Evolutionary conservation across 2,888 invertebrate species (phyloP), one percentile per base, ranked within the genome.

Genomic region (Caradrina clavipalpis): DNA sequence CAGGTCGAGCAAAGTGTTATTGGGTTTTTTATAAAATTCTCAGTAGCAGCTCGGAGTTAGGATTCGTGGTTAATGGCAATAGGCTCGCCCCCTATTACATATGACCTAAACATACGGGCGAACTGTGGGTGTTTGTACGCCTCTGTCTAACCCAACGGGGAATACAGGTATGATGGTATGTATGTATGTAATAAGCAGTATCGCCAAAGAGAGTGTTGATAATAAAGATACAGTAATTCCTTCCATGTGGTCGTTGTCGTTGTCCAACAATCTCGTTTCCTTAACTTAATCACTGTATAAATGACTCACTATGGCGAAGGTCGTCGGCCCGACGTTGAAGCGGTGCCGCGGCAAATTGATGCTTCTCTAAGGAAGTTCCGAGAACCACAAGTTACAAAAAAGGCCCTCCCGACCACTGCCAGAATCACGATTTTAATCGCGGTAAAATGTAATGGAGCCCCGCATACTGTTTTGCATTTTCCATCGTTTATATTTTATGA

Each of bases 361-460:
- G 86, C 82, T 86, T 87, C 87, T 87, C 86, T 85, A 87, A 88
- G 89, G 89, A 90, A 89, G 87, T 90, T 90, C 88, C 77, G 79
- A 89, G 90, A 91, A 90, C 81, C 86, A 81, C 84, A 83, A 84
- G 77, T 75, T 78, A 84, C 80, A 87, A 90, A 89, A 88, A 89
- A 87, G 67, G 60, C 81, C 78, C 82, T 79, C 76, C 83, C 83
- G 77, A 81, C 82, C 71, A 81, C 84, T 76, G 80, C 80, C 82
- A 80, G 84, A 82, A 82, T 88, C 87, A 88, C 87, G 86, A 85
- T 76, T 82, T 81, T 82, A 83, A 87, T 87, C 87, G 84, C 78
- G 70, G 83, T 78, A 78, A 84, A 83, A 50, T 76, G 71, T 76
- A 78, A 83, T 85, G 86, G 69, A 83, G 73, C 80, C 76, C 68